Conservation (phyloP, 2,113 vertebrate species). For the Eulemur macaco region DNA sequence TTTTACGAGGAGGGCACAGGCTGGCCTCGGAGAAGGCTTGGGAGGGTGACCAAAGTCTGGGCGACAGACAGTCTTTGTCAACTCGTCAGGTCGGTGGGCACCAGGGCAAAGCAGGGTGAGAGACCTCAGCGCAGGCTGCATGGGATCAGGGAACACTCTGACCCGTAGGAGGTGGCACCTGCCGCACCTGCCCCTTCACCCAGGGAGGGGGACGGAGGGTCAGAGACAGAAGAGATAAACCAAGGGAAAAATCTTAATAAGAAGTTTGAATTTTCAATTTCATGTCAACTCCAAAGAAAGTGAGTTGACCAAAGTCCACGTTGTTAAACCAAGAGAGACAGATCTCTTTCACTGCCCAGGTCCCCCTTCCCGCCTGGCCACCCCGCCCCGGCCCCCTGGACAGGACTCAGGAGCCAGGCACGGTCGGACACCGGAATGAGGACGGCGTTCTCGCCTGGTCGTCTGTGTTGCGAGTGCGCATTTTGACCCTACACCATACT, state of each 20-base stretch:
- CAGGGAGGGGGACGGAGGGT: fast-evolving
- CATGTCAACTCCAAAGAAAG: not conserved
- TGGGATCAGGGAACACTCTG: fast-evolving
- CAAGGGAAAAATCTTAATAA: fast-evolving
- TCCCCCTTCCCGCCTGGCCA: fast-evolving
- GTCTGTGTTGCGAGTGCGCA: fast-evolving
- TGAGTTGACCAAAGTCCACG: fast-evolving
- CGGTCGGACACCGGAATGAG: fast-evolving
- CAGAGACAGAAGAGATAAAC: too few species aligned
- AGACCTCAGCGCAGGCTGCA: fast-evolving
- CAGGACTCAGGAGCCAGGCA: fast-evolving
- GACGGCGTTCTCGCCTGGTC: fast-evolving
- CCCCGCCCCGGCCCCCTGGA: not conserved
- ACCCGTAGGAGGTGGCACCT: not conserved
- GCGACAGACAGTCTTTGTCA: too few species aligned
- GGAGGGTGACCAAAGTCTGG: too few species aligned
- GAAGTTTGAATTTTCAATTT: not conserved
- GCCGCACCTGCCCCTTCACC: too few species aligned
- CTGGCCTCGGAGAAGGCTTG: fast-evolving
- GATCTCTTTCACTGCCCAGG: fast-evolving
- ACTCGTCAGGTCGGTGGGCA: not conserved
- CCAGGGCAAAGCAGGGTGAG: not conserved
- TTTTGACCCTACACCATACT: too few species aligned
- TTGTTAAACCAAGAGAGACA: not conserved
- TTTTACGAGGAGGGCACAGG: not conserved